A percentile compares a stretch with the other conserved stretches of the same genome.
Conservation (phyloP, 2,113 vertebrate species). For the Ageneiosus marmoratus region DNA sequence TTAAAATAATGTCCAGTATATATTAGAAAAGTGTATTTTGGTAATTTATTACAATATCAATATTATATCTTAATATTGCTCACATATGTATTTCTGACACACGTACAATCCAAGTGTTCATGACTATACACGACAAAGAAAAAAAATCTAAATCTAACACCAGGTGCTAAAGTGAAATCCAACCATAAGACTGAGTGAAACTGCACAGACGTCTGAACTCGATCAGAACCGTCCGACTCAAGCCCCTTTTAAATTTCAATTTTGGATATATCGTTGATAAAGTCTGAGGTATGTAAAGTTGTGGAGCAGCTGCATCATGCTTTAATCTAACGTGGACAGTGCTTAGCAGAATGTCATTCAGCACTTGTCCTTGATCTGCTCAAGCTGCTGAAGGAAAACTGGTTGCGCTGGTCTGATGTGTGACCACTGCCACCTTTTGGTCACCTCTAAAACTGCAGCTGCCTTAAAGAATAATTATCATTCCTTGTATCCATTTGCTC, state of each 20-base stretch:
- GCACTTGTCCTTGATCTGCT: constrained; percentile 51
- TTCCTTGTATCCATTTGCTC: constrained; percentile 5
- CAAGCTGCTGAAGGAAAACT: constrained; percentile 17
- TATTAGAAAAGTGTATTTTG: not conserved
- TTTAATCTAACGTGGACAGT: constrained; percentile 36
- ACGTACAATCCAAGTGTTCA: not conserved
- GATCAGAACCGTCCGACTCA: not conserved
- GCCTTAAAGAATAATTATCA: not conserved
- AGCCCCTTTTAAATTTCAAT: not conserved
- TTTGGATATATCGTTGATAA: constrained; percentile 24
- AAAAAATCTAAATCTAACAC: not conserved
- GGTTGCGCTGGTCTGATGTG: constrained; percentile 46
- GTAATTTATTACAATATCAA: not conserved
- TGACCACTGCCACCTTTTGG: constrained; percentile 72
- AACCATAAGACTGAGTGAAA: not conserved
- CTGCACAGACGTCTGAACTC: not conserved
- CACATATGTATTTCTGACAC: not conserved
- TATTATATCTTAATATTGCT: not conserved
- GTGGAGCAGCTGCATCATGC: not conserved
- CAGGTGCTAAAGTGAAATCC: constrained; percentile 18
- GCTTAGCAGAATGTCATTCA: constrained; percentile 39
- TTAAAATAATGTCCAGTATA: not conserved
- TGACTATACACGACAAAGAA: not conserved
- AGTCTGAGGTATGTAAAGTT: constrained; percentile 40
- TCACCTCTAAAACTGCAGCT: constrained; percentile 22